Evolutionary conservation across 2,888 invertebrate species (phyloP).

Genomic region (Marronus borbonicus): DNA sequence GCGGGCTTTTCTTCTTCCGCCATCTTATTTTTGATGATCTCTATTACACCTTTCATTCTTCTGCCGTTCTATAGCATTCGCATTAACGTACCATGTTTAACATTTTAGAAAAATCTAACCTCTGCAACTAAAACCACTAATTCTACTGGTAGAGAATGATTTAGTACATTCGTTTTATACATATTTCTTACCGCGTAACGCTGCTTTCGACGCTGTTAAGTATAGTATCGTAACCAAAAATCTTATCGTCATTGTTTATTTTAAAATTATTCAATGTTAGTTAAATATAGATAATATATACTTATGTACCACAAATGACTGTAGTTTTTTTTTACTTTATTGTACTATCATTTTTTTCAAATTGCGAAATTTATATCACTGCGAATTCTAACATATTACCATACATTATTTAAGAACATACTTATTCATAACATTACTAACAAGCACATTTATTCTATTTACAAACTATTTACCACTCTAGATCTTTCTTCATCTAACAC

Average conservation of each 20-base stretch:
- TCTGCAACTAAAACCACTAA: background rate
- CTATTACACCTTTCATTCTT: constrained; percentile 25
- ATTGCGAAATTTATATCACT: background rate
- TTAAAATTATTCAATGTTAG: background rate
- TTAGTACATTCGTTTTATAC: no score
- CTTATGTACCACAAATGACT: background rate
- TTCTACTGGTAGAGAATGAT: background rate
- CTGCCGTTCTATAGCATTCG: background rate
- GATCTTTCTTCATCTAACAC: no score
- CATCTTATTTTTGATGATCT: constrained; percentile 23
- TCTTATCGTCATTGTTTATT: constrained; percentile 12
- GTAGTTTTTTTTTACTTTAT: background rate
- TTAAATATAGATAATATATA: background rate
- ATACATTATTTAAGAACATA: no score
- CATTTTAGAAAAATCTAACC: background rate
- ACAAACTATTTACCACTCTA: no score
- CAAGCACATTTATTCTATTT: no score
- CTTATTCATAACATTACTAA: no score
- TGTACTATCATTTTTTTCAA: background rate
- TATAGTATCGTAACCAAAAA: background rate
- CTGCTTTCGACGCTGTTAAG: background rate
- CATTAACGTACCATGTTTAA: background rate
- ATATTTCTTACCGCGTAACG: background rate
- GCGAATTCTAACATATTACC: no score
- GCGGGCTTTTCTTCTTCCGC: constrained; percentile 1